phyloP scores from a whole-genome alignment of 2,888 invertebrate species.

The Anagyrus pseudococci region DNA sequence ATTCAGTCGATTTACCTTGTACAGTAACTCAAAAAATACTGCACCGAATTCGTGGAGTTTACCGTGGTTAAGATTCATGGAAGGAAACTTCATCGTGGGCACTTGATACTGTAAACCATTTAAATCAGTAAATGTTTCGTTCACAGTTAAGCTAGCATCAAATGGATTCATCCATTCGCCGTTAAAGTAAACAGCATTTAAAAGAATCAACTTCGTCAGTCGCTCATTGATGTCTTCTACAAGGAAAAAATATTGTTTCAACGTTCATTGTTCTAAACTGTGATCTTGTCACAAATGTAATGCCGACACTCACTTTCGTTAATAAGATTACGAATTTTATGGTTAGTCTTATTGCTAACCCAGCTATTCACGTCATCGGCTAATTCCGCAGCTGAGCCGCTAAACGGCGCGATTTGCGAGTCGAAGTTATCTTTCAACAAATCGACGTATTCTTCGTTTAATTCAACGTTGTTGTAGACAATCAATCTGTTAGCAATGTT shows the following conservation, averaged over 20 bases:
- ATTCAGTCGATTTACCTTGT: neutral
- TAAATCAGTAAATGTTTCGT: neutral
- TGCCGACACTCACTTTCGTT: no score
- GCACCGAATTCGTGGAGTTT: neutral
- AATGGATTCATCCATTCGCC: neutral
- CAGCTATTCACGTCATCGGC: no score
- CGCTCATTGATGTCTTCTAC: neutral
- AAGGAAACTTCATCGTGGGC: neutral
- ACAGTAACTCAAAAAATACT: neutral
- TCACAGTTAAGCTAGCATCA: neutral
- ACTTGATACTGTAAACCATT: neutral
- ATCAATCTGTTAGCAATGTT: neutral
- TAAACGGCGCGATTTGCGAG: no score
- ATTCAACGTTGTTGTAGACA: no score
- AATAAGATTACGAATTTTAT: no score
- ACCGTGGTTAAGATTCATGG: neutral
- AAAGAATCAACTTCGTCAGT: neutral
- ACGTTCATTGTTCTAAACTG: neutral
- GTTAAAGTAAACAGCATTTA: neutral
- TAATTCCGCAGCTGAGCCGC: no score
- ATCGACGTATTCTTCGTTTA: no score
- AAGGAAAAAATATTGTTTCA: neutral
- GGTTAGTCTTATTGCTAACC: no score
- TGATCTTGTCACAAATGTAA: neutral
- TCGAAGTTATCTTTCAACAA: no score